Percentiles rank a stretch among this genome's conserved stretches.
Conservation (phyloP, 2,888 invertebrate genomes). For the Agrilus cyanescens region DNA sequence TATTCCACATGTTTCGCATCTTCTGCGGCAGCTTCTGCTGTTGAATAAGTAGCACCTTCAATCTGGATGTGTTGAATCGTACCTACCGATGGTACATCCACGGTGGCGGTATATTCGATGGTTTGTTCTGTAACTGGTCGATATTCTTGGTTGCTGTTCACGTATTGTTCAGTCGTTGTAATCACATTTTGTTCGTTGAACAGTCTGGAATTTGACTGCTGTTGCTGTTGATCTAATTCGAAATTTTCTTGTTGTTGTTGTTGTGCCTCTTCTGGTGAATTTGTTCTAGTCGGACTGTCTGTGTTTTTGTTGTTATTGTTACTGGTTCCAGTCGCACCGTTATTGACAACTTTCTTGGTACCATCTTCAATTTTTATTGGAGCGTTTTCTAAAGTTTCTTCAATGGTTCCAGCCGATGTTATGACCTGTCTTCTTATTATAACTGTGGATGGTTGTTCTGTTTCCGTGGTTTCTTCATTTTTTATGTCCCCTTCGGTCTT, state of each 20-base stretch:
- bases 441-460: slow-evolving; percentile 8
- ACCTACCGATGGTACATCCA: slow-evolving; percentile 17
- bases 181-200: slow-evolving; percentile 8
- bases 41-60: slow-evolving; percentile 7
- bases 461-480: slow-evolving; percentile 30
- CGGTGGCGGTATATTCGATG: slow-evolving; percentile 32
- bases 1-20: slow-evolving; percentile 36
- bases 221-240: slow-evolving; percentile 9
- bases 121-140: slow-evolving; percentile 34
- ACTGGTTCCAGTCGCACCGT: slow-evolving; percentile 15
- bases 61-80: slow-evolving; percentile 28
- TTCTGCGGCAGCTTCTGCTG: slow-evolving; percentile 10
- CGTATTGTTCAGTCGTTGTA: slow-evolving; percentile 12
- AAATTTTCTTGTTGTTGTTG: slow-evolving; percentile 1
- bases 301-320: slow-evolving; percentile 10
- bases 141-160: slow-evolving; percentile 29
- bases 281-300: slow-evolving; percentile 7
- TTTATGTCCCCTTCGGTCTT: slow-evolving; percentile 34
- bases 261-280: slow-evolving; percentile 3
- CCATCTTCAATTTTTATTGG: slow-evolving; percentile 21
- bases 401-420: slow-evolving; percentile 33
- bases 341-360: slow-evolving; percentile 30
- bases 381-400: slow-evolving; percentile 23
- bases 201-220: slow-evolving; percentile 12
- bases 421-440: slow-evolving; percentile 24